Evolutionary conservation across 2,797 vertebrate species (phyloP).

Genomic region (Presbytis comata): DNA sequence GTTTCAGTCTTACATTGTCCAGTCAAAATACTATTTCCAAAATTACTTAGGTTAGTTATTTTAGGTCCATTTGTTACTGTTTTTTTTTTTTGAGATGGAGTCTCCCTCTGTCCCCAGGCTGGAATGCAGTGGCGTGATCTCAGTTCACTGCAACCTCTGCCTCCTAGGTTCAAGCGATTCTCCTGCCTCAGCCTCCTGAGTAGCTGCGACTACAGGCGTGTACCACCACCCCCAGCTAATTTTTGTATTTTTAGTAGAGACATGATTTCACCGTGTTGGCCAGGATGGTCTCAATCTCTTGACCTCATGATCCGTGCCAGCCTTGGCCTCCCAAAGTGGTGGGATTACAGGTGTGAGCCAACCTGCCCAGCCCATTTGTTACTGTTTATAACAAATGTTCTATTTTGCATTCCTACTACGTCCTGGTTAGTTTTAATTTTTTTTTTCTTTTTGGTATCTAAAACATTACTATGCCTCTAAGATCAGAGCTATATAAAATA

Average conservation of each 20-base stretch:
- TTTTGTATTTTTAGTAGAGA: background rate
- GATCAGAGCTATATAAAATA: background rate
- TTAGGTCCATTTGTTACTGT: background rate
- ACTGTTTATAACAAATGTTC: no score
- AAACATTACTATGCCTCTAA: background rate
- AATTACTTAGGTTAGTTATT: background rate
- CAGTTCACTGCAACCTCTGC: background rate
- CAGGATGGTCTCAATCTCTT: background rate
- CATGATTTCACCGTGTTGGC: background rate
- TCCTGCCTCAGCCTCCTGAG: background rate
- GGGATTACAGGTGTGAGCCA: background rate
- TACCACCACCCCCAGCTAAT: background rate
- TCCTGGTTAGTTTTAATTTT: background rate
- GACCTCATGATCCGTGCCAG: background rate
- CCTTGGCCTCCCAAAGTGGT: background rate
- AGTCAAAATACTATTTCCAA: background rate
- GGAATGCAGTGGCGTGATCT: background rate
- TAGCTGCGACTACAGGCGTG: background rate
- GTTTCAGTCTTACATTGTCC: background rate
- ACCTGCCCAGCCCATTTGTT: no score
- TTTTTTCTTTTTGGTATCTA: background rate
- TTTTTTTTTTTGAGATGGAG: background rate
- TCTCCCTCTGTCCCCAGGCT: background rate
- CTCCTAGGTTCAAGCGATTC: background rate
- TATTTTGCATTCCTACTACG: background rate